Base-by-base conservation (phyloP, 2,888 invertebrate genomes). In the Polyommatus icarus region DNA sequence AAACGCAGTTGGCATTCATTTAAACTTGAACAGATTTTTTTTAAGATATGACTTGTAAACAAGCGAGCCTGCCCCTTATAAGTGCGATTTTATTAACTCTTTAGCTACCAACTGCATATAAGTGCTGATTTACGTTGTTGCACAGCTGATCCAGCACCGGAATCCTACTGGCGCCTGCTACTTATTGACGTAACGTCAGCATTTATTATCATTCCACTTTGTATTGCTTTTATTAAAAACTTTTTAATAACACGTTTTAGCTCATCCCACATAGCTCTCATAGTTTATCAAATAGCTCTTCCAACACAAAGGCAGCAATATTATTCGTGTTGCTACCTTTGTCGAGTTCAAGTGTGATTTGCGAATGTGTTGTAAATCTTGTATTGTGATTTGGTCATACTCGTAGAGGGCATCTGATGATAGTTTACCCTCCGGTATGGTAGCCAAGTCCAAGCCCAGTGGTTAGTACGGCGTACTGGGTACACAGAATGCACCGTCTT, bases 21-120 rank as follows among this genome's bases (percentile, higher is more conserved):
- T 67, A 67, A 67, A 67, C 6, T 32, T 67, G 67, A 67, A 67
- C 67, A 67, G 67, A 67, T 32, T 67, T 67, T 59, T 67, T 67
- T 67, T 67, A 67, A 29, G 32, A 67, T 67, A 67, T 67, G 67
- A 29, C 67, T 67, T 67, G 29, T 67, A 67, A 67, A 67, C 67
- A 67, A 29, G 61, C 61, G 20, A 20, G 59, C 59, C 59, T 59
- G 8, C 2, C 20, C n/a, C n/a, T 20, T 20, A 61, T 61, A 61
- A 61, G 67, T 67, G 15, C 67, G 10, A 67, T 29, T 67, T 29
- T 67, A 67, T 29, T 61, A 12, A 20, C 20, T 61, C 10, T 20
- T 29, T 15, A 67, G 20, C 24, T 20, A 61, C 20, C 8, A 24
- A 24, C 61, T 61, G 61, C 3, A 61, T 61, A 20, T 61, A 20